Percentiles rank a stretch among this genome's conserved stretches.
Conservation (phyloP, 23 tunicate species). For the Halocynthia aurantium region DNA sequence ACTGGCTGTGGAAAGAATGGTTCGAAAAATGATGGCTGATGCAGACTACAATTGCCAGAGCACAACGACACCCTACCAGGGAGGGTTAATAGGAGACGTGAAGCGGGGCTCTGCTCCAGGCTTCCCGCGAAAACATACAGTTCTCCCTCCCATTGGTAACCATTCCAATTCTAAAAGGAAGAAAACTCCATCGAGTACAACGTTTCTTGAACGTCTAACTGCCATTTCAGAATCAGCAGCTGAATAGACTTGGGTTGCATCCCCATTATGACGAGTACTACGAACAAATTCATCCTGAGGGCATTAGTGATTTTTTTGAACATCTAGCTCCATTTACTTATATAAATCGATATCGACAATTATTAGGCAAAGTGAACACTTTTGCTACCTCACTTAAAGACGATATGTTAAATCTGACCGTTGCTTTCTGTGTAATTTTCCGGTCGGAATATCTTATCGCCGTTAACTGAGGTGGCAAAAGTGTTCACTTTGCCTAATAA, state of each 20-base stretch:
- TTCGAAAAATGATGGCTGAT: constrained; percentile 17
- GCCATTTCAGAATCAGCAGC: constrained; percentile 19
- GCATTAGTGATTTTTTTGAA: too few species aligned
- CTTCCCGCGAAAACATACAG: not conserved
- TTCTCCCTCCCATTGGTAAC: not conserved
- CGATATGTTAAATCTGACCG: too few species aligned
- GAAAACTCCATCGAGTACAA: not conserved
- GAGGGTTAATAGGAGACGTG: not conserved
- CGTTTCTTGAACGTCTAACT: constrained; percentile 20
- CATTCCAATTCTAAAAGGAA: not conserved
- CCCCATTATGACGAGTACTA: too few species aligned
- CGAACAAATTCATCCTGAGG: too few species aligned
- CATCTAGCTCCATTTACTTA: too few species aligned
- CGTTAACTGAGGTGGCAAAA: too few species aligned
- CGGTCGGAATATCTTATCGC: too few species aligned
- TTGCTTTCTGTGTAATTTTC: too few species aligned
- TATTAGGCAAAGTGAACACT: too few species aligned
- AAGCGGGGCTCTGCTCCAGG: not conserved
- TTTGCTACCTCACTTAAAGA: too few species aligned
- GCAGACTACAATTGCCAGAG: not conserved
- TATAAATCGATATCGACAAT: too few species aligned
- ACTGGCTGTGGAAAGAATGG: constrained; percentile 9
- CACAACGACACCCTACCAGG: not conserved
- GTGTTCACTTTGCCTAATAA: too few species aligned
- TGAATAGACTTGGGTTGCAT: not conserved